phyloP scores from a whole-genome alignment of 1,140 invertebrate species.

The Hyles euphorbiae region DNA sequence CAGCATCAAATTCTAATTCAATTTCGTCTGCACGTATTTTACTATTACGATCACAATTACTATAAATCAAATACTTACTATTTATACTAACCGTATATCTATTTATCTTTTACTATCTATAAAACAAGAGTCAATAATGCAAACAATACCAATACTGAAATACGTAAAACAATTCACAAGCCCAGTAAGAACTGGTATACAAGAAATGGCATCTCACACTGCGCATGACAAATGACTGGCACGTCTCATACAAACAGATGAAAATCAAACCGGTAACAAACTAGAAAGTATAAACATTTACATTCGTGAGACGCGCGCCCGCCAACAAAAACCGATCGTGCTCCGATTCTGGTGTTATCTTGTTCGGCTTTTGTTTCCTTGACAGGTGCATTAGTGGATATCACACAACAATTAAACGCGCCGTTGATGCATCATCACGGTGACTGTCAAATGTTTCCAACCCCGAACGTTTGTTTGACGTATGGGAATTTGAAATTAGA shows the following conservation, averaged over 20 bases:
- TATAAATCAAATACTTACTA: too few relatives aligned
- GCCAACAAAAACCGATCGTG: slow-evolving; percentile 39
- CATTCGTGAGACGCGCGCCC: slow-evolving; percentile 43
- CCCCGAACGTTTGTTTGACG: neutral
- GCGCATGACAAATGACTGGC: slow-evolving; percentile 62
- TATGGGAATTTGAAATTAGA: neutral
- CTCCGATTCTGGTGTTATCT: slow-evolving; percentile 65
- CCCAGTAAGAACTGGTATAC: too few relatives aligned
- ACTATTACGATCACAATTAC: too few relatives aligned
- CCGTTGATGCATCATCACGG: slow-evolving; percentile 49
- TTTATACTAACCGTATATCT: too few relatives aligned
- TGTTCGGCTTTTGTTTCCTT: slow-evolving; percentile 61
- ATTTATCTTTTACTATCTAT: too few relatives aligned
- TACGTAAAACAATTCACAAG: too few relatives aligned
- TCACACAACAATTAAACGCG: slow-evolving; percentile 71
- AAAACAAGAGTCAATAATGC: too few relatives aligned
- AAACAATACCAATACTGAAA: too few relatives aligned
- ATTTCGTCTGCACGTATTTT: too few relatives aligned
- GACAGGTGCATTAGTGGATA: slow-evolving; percentile 71
- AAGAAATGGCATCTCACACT: too few relatives aligned
- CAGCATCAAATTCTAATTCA: too few relatives aligned
- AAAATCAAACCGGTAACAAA: slow-evolving; percentile 44
- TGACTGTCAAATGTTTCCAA: slow-evolving; percentile 25
- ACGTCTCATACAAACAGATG: slow-evolving; percentile 39
- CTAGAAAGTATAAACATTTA: slow-evolving; percentile 71